Evolutionary conservation across 2,888 invertebrate species (phyloP).

Genomic region (Nasonia oneida): DNA sequence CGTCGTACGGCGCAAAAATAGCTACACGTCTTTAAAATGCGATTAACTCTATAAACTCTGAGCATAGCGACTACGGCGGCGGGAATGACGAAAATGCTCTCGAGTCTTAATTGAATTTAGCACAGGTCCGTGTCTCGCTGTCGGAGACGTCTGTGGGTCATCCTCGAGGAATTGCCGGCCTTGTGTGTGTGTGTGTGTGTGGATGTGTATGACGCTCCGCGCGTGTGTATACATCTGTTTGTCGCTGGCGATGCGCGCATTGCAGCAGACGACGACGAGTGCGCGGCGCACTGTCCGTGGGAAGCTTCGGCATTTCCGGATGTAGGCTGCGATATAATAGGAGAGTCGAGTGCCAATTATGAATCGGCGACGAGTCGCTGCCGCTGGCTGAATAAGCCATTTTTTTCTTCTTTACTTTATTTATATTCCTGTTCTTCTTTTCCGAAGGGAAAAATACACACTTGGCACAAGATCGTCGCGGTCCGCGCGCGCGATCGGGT

Average conservation of each 20-base stretch:
- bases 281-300: conserved; percentile 62
- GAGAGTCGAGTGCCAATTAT: conserved; percentile 68
- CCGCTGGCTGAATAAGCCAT: conserved; percentile 37
- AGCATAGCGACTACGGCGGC: neutral
- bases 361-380: conserved; percentile 65
- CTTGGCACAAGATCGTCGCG: neutral
- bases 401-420: neutral
- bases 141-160: conserved; percentile 18
- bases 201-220: neutral
- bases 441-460: neutral
- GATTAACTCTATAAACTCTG: neutral
- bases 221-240: neutral
- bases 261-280: neutral
- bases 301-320: conserved; percentile 71
- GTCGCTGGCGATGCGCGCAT: neutral
- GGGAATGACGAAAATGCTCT: conserved; percentile 41
- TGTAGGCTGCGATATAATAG: conserved; percentile 70
- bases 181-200: neutral
- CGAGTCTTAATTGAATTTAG: conserved; percentile 46
- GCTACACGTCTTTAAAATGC: neutral
- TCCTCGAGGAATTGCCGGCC: conserved; percentile 36
- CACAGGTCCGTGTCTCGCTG: neutral
- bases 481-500: neutral
- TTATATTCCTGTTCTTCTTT: neutral
- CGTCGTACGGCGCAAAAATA: neutral